Percentiles rank a stretch among this genome's conserved stretches.
These are phyloP conservation scores for Cantharis rufa DNA, from an alignment of 2,888 invertebrate species.

Conservation along the genomic window DNA sequence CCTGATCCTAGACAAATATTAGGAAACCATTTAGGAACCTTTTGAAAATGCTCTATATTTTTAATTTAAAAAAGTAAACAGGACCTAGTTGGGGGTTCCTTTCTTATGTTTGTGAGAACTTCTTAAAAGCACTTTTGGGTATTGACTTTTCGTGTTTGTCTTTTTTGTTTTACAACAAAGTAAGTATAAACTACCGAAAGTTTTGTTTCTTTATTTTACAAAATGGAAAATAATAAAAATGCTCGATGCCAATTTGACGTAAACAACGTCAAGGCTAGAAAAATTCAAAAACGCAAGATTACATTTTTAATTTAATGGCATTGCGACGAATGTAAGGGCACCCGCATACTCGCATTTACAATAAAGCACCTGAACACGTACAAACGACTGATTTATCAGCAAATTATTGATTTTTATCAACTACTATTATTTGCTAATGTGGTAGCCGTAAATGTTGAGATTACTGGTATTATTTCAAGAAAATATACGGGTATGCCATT, in stretches of 20 bases:
- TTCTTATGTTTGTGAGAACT: conserved; percentile 18
- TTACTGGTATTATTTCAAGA: not conserved
- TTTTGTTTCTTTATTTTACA: not conserved
- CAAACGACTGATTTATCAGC: not conserved
- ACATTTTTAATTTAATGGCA: not conserved
- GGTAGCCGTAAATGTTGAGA: not conserved
- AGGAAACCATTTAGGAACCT: conserved; percentile 22
- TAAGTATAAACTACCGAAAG: not conserved
- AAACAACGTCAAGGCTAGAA: not conserved
- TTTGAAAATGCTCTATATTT: conserved; percentile 22
- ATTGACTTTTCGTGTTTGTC: not conserved
- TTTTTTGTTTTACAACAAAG: not conserved
- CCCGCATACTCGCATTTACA: not conserved
- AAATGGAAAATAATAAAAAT: not conserved
- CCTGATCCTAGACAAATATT: conserved; percentile 21
- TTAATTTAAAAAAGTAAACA: conserved; percentile 25
- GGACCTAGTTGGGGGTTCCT: not conserved
- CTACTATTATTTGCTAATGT: not conserved
- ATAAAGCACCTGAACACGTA: not conserved
- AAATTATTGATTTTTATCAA: not conserved
- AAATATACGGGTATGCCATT: not conserved
- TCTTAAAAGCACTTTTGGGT: conserved; percentile 15
- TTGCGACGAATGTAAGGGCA: not conserved
- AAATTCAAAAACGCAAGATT: not conserved
- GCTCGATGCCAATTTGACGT: not conserved